phyloP scores from a whole-genome alignment of 2,797 vertebrate species.

The Cryptoblepharus egeriae region DNA sequence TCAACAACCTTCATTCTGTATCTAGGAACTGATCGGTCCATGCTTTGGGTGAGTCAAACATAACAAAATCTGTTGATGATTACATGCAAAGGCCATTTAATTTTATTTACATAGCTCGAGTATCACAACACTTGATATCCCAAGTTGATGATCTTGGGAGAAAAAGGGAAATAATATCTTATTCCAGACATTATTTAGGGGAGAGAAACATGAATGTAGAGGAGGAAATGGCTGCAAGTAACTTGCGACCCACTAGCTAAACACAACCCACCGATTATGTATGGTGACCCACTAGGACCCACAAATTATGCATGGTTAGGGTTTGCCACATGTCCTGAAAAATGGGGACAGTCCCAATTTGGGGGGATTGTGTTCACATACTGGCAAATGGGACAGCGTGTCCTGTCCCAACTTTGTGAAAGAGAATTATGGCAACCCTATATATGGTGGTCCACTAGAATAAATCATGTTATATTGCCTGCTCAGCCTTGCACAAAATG shows the following conservation, averaged over 20 bases:
- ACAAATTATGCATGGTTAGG: too few relatives aligned
- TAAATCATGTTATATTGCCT: background rate
- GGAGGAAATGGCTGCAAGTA: background rate
- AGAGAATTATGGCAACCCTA: too few relatives aligned
- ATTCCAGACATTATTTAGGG: constrained; percentile 1
- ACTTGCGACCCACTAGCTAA: background rate
- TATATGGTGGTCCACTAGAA: background rate
- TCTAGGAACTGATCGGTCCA: constrained; percentile 8
- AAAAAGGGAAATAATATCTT: background rate
- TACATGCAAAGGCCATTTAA: constrained; percentile 1
- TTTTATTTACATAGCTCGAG: constrained; percentile 24
- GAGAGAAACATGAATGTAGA: background rate
- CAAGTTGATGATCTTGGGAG: background rate
- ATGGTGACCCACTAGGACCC: background rate
- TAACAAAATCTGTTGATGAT: constrained; percentile 25
- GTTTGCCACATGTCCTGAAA: too few relatives aligned
- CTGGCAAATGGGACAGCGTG: too few relatives aligned
- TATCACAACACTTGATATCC: background rate
- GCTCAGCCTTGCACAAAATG: too few relatives aligned
- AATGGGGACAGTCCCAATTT: too few relatives aligned
- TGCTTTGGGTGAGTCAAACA: background rate
- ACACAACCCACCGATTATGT: background rate
- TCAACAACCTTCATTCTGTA: background rate
- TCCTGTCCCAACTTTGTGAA: too few relatives aligned
- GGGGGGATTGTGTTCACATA: too few relatives aligned